A percentile compares a stretch with the other conserved stretches of the same genome.
Conservation (phyloP, 2,797 vertebrate genomes). For the Falco concolor region DNA sequence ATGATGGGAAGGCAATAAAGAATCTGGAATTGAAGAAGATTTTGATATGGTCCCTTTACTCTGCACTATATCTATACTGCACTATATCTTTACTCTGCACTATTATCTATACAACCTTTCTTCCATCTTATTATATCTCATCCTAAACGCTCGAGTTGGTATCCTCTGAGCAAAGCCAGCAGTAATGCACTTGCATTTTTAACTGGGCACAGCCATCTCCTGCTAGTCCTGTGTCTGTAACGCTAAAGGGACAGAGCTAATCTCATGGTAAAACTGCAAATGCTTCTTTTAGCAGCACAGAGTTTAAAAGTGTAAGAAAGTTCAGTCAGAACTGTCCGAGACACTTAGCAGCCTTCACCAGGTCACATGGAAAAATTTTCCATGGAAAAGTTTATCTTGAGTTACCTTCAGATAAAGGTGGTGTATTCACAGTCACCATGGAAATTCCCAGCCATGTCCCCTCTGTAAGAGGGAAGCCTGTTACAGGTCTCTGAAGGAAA, state of each 20-base stretch:
- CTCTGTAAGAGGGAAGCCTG: background rate
- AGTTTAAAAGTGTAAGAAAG: background rate
- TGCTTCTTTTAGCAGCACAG: background rate
- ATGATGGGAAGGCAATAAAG: background rate
- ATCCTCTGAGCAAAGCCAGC: background rate
- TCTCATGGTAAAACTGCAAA: background rate
- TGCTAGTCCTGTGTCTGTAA: background rate
- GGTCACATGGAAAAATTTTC: background rate
- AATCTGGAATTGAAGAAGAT: background rate
- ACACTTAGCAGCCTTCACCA: background rate
- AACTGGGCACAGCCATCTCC: background rate
- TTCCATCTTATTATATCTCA: background rate
- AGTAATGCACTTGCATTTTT: background rate
- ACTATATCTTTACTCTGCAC: too few species aligned
- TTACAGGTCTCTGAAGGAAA: background rate
- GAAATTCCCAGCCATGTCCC: background rate
- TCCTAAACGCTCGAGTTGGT: background rate
- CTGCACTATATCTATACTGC: too few species aligned
- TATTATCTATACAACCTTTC: background rate
- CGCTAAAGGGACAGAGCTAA: background rate
- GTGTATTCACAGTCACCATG: background rate
- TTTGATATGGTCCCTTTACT: background rate
- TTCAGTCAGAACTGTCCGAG: background rate
- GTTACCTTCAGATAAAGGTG: background rate
- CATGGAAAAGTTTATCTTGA: background rate